These are phyloP conservation scores for Gymnoscelis rufifasciata DNA, from an alignment of 2,888 invertebrate genomes.

Conservation along the genomic window DNA sequence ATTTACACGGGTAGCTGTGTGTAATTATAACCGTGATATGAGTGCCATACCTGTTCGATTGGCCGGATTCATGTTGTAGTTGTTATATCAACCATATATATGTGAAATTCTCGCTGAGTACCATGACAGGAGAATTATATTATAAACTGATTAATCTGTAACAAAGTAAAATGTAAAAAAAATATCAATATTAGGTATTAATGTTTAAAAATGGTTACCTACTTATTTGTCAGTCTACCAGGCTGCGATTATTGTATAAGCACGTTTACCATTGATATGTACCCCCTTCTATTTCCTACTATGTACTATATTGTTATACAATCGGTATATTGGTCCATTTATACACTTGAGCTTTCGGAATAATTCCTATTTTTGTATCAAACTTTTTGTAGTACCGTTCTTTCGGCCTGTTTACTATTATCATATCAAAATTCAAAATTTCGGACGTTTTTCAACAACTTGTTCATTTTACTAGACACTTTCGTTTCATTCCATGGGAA, in stretches of 20 bases:
- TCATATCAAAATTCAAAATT: conserved; percentile 66
- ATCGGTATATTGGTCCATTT: conserved; percentile 62
- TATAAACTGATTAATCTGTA: conserved; percentile 8
- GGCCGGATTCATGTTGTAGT: conserved; percentile 48
- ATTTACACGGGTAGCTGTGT: conserved; percentile 55
- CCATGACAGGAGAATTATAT: conserved; percentile 48
- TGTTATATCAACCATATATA: no score
- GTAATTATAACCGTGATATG: conserved; percentile 56
- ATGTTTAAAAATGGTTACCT: no score
- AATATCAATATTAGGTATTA: no score
- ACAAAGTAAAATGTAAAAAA: not conserved
- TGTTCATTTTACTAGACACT: conserved; percentile 36
- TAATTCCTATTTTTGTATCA: conserved; percentile 73
- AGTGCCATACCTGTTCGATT: conserved; percentile 61
- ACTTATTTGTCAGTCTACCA: no score
- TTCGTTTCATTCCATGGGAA: conserved; percentile 51
- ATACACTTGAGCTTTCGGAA: conserved; percentile 71
- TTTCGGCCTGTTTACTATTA: conserved; percentile 47
- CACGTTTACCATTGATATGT: conserved; percentile 14
- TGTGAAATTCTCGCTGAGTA: conserved; percentile 39
- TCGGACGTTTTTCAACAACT: conserved; percentile 43
- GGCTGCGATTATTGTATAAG: no score
- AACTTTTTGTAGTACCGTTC: conserved; percentile 60
- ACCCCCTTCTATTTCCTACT: conserved; percentile 18
- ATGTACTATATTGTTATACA: conserved; percentile 37